Conservation (phyloP, 2,888 invertebrate species). For the Ophonus ardosiacus region DNA sequence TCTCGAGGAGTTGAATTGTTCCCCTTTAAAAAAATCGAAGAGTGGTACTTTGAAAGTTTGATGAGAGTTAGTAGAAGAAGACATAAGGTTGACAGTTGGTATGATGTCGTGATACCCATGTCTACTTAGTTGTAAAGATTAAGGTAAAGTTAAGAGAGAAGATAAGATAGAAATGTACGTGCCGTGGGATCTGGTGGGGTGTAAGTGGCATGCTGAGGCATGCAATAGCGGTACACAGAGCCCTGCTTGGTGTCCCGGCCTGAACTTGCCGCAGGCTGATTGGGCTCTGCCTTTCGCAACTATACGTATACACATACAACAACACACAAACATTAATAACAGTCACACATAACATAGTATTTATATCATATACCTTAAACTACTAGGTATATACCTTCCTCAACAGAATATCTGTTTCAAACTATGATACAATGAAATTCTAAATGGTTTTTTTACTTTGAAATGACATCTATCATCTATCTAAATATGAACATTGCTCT, state of each 20-base stretch:
- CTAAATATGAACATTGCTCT: no score
- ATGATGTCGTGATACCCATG: background rate
- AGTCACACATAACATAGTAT: constrained; percentile 44
- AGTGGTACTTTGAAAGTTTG: no score
- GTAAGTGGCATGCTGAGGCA: constrained; percentile 81
- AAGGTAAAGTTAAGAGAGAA: constrained; percentile 66
- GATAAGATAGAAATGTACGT: constrained; percentile 76
- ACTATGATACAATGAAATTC: no score
- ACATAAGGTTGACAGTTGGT: background rate
- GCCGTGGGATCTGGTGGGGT: constrained; percentile 81
- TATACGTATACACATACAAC: constrained; percentile 72
- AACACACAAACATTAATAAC: constrained; percentile 59
- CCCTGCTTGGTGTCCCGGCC: constrained; percentile 75
- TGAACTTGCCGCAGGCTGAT: constrained; percentile 70
- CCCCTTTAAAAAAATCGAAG: no score
- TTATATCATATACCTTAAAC: constrained; percentile 12
- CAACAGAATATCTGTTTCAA: no score
- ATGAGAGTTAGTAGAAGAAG: no score
- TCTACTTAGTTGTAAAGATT: constrained; percentile 38
- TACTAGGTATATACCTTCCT: background rate
- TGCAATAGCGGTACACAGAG: constrained; percentile 79
- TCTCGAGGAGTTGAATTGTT: no score
- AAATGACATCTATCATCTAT: no score
- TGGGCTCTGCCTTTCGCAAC: constrained; percentile 76
- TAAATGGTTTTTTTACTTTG: no score